phyloP scores from a whole-genome alignment of 1,140 invertebrate species.

The Papilio dardanus region DNA sequence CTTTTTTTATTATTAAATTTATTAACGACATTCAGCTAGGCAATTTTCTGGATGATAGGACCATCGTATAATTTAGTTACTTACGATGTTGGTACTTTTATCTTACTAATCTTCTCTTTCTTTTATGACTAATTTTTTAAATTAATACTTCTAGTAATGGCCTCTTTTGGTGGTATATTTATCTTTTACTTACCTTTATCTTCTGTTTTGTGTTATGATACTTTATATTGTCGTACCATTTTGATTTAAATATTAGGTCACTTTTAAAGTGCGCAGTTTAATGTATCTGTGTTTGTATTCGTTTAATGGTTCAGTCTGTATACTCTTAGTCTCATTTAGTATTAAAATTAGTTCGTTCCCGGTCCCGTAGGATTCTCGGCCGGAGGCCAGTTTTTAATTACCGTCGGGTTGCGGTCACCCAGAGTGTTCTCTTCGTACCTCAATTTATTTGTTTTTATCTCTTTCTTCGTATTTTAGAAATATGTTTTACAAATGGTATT shows the following conservation, averaged over 20 bases:
- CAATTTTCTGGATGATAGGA: no score
- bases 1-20: neutral
- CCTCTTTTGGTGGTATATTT: no score
- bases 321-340: slow-evolving; percentile 37
- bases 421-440: neutral
- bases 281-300: neutral
- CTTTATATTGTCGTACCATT: neutral
- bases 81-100: no score
- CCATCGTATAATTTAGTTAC: no score
- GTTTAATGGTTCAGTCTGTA: neutral
- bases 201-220: no score
- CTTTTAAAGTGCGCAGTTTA: neutral
- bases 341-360: slow-evolving; percentile 42
- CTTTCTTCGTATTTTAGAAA: neutral
- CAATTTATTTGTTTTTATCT: slow-evolving; percentile 23
- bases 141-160: no score
- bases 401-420: slow-evolving; percentile 49
- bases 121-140: no score
- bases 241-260: neutral
- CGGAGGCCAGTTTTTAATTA: slow-evolving; percentile 59
- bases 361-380: slow-evolving; percentile 23
- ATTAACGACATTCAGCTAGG: neutral
- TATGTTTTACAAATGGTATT: neutral
- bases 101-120: no score
- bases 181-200: no score